These are phyloP conservation scores for Hydriomena furcata DNA, from an alignment of 2,888 invertebrate species.

Conservation along the genomic window DNA sequence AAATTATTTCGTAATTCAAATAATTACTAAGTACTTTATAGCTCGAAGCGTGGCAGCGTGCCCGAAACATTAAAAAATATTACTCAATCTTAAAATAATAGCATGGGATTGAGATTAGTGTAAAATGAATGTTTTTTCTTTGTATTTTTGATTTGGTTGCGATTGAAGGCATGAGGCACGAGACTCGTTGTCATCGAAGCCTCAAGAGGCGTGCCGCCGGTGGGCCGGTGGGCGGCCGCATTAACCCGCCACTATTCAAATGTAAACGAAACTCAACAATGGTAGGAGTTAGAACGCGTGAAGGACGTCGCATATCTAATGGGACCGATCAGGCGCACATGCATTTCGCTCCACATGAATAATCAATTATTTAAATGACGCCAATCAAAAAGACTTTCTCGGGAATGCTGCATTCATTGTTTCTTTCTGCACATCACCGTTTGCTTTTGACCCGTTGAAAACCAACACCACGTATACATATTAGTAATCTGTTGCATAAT, in stretches of 20 bases:
- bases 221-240: slow-evolving; percentile 67
- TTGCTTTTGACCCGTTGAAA: slow-evolving; percentile 50
- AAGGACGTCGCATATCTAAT: slow-evolving; percentile 81
- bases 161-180: slow-evolving; percentile 32
- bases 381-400: slow-evolving; percentile 71
- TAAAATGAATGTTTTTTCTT: slow-evolving; percentile 51
- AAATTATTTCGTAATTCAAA: slow-evolving; percentile 65
- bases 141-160: slow-evolving; percentile 30
- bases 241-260: slow-evolving; percentile 73
- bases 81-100: slow-evolving; percentile 55
- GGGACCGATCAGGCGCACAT: slow-evolving; percentile 72
- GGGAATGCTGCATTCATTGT: slow-evolving; percentile 56
- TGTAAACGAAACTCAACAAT: slow-evolving; percentile 78
- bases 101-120: slow-evolving; percentile 50
- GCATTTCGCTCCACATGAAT: slow-evolving; percentile 79
- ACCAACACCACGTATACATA: slow-evolving; percentile 64
- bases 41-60: slow-evolving; percentile 51
- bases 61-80: slow-evolving; percentile 52
- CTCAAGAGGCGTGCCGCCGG: slow-evolving; percentile 57
- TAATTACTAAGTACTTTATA: slow-evolving; percentile 57
- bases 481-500: slow-evolving; percentile 81
- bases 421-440: slow-evolving; percentile 42
- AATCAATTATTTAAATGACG: slow-evolving; percentile 80
- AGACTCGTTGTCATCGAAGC: slow-evolving; percentile 50
- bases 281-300: slow-evolving; percentile 82